Conservation (phyloP, 2,113 vertebrate species). For the Macquaria australasica region DNA sequence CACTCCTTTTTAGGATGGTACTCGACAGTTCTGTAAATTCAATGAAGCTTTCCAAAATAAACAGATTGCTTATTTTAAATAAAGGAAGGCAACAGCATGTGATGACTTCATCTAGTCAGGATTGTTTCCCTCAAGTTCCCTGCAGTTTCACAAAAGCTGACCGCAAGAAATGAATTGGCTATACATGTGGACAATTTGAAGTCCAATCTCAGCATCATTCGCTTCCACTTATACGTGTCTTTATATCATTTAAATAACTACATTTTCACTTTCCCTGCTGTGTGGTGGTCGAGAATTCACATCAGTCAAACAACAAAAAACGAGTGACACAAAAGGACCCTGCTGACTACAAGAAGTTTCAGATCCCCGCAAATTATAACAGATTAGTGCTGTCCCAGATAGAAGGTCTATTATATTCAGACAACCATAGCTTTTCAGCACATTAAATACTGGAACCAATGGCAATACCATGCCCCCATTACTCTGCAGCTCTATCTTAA, state of each 20-base stretch:
- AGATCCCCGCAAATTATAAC: constrained; percentile 1
- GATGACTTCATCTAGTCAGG: not conserved
- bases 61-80: not conserved
- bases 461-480: not conserved
- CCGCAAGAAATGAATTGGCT: not conserved
- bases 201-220: not conserved
- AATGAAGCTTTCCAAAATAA: not conserved
- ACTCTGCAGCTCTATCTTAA: constrained; percentile 22
- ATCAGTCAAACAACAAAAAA: not conserved
- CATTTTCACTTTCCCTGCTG: not conserved
- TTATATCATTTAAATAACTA: not conserved
- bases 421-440: not conserved
- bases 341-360: not conserved
- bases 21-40: not conserved
- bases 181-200: not conserved
- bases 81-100: not conserved
- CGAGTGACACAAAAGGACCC: not conserved
- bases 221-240: not conserved
- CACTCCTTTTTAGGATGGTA: not conserved
- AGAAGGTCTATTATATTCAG: constrained; percentile 10
- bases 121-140: not conserved
- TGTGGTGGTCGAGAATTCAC: not conserved
- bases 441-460: not conserved
- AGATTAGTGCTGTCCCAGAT: not conserved
- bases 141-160: not conserved